Base-by-base conservation (phyloP, 2,797 vertebrate species). In the Macropodus opercularis region DNA sequence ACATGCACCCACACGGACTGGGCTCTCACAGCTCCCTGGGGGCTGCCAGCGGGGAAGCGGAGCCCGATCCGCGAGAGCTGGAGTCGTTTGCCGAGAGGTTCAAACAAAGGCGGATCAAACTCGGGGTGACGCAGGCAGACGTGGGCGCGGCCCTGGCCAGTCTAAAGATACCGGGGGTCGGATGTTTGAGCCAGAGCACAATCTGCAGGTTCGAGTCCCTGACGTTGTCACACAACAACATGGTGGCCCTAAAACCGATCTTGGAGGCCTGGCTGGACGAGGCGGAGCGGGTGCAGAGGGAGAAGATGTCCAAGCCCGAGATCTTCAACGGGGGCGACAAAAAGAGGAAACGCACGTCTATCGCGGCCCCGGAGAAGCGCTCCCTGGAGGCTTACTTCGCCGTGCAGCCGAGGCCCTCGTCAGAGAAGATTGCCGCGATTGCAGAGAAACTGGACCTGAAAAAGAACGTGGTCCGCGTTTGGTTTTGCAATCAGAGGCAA, bases 201-300 rank as follows among this genome's bases (percentile, higher is more conserved):
- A 97, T 97, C 88, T 97, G 95, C 86, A 91, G 95, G 78, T 97
- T 97, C 76, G 95, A 97, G 85, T 96, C 95, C n/a, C 94, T 97
- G 44, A 96, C 95, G 5, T 87, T 96, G 72, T 96, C 95, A 18
- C 95, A 96, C 86, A 96, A 96, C 84, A 96, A 96, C 91, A 96
- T 96, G 95, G 94, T 96, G 78, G 95, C 95, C 34, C 94, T 96
- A 35, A 96, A 96, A 56, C 95, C 95, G 38, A 96, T 96, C 80
- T 85, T 96, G 32, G 94, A 96, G 87, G 95, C 95, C 7, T 96
- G 95, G 95, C 75, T 96, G 84, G 95, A 96, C 80, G 95, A 96
- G 86, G 95, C 95, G 3, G 95, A 96, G 84, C 77, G 94, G 52
- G 94, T 94, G 0, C 95, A 96, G 88, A 75, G 95, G 43, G 95